phyloP scores from a whole-genome alignment of 2,797 vertebrate genomes.

The Gymnocypris eckloni region DNA sequence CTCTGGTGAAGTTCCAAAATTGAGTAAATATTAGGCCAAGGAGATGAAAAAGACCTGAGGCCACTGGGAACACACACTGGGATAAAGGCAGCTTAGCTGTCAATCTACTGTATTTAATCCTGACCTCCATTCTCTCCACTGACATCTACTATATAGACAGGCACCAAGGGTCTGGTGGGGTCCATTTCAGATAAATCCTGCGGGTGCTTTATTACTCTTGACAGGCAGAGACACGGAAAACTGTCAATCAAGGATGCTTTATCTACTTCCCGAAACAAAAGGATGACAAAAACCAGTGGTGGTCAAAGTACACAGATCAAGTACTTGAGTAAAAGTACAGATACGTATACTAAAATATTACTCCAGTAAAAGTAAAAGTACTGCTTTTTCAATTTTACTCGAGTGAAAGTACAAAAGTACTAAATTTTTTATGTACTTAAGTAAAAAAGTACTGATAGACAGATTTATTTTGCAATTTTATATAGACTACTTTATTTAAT shows the following conservation, averaged over 20 bases:
- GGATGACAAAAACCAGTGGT: not conserved
- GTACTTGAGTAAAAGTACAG: too few species aligned
- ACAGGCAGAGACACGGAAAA: conserved; percentile 48
- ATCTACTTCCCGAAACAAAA: conserved; percentile 4
- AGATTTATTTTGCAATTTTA: too few species aligned
- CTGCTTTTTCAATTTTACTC: too few species aligned
- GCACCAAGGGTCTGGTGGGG: conserved; percentile 30
- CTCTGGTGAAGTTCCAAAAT: conserved; percentile 30
- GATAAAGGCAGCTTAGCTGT: conserved; percentile 45
- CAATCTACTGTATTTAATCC: conserved; percentile 59
- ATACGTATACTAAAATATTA: too few species aligned
- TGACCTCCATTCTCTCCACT: conserved; percentile 47
- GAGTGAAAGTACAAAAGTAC: too few species aligned
- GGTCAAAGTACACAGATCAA: too few species aligned
- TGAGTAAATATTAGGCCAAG: conserved; percentile 55
- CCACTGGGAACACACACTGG: conserved; percentile 31
- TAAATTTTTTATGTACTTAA: too few species aligned
- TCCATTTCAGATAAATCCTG: conserved; percentile 43
- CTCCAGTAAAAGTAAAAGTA: too few species aligned
- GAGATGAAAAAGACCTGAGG: conserved; percentile 49
- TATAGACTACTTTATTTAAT: too few species aligned
- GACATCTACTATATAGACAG: conserved; percentile 44
- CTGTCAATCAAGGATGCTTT: conserved; percentile 52
- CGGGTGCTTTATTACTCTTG: conserved; percentile 46
- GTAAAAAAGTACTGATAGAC: too few species aligned